Evolutionary conservation across 2,797 vertebrate species (phyloP).

Genomic region (Typhlichthys eigenmanni): DNA sequence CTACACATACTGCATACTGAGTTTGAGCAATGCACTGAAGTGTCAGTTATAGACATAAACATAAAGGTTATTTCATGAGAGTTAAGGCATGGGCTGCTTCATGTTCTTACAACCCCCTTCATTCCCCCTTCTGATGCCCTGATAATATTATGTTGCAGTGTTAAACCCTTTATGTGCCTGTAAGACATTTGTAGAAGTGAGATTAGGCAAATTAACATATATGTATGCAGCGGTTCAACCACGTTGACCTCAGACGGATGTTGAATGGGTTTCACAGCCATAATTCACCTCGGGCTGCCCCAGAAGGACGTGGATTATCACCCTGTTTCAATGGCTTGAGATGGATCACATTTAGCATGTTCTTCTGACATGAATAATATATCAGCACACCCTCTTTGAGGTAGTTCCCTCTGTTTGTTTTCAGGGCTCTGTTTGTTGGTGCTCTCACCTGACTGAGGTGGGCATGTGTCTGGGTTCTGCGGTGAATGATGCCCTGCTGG

Average conservation of each 20-base stretch:
- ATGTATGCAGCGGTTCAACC: constrained; percentile 76
- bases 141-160: constrained; percentile 76
- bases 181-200: constrained; percentile 79
- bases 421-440: constrained; percentile 51
- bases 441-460: constrained; percentile 63
- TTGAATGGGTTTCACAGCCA: constrained; percentile 70
- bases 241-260: constrained; percentile 75
- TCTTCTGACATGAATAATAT: constrained; percentile 73
- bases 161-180: constrained; percentile 79
- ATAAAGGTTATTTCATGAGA: constrained; percentile 31
- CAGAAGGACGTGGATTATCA: constrained; percentile 74
- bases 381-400: constrained; percentile 70
- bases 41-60: constrained; percentile 2
- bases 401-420: constrained; percentile 66
- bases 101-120: constrained; percentile 61
- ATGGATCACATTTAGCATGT: constrained; percentile 69
- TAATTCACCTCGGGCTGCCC: constrained; percentile 70
- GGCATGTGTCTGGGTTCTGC: constrained; percentile 41
- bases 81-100: constrained; percentile 56
- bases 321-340: constrained; percentile 73
- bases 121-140: constrained; percentile 60
- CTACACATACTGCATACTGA: too few species aligned
- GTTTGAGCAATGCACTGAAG: background rate
- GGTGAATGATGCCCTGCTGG: constrained; percentile 53
- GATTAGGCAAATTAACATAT: constrained; percentile 81